Evolutionary conservation across 2,113 vertebrate genomes (phyloP), one percentile per base, ranked within the genome.

Genomic region (Platysternon megacephalum): DNA sequence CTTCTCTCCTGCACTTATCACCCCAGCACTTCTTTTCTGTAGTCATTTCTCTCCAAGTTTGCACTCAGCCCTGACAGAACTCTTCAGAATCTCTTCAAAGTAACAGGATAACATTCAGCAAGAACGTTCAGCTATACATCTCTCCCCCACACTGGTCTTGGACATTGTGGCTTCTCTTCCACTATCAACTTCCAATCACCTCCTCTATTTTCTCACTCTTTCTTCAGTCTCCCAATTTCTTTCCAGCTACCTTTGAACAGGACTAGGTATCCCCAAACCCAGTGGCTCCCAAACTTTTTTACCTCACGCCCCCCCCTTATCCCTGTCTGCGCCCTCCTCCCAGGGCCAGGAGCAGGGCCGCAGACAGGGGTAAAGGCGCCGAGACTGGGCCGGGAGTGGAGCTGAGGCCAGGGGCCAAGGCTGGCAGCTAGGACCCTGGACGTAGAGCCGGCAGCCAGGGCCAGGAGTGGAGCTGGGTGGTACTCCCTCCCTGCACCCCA

Each of bases 21-120:
- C 87, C 3, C 5, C 39, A 90, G 35, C 17, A 79, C 76, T 2
- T 6, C 35, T 93, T 74, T 79, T 58, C 80, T 0, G 0, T 7
- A 82, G 12, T 19, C 26, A 76, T 2, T 76, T 65, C 2, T 74
- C 83, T 91, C 19, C 81, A 29, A 17, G n/a, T 22, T 16, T 4
- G 5, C 4, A 22, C 55, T 19, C 65, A n/a, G 35, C 14, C 35
- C 14, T n/a, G 35, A 53, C 13, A 58, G 4, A 90, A 87, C 48
- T 14, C 48, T 48, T 93, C 52, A 39, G 32, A 93, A 81, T 17
- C 55, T 87, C 61, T 82, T 11, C 16, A 84, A 82, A 26, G 48
- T 82, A 85, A 91, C 2, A 19, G 0, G 11, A 85, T 11, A 84
- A 82, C n/a, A 58, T 85, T 28, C 13, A 5, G 58, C 78, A 93